Evolutionary conservation across 2,113 vertebrate species (phyloP).

Genomic region (Columba livia): DNA sequence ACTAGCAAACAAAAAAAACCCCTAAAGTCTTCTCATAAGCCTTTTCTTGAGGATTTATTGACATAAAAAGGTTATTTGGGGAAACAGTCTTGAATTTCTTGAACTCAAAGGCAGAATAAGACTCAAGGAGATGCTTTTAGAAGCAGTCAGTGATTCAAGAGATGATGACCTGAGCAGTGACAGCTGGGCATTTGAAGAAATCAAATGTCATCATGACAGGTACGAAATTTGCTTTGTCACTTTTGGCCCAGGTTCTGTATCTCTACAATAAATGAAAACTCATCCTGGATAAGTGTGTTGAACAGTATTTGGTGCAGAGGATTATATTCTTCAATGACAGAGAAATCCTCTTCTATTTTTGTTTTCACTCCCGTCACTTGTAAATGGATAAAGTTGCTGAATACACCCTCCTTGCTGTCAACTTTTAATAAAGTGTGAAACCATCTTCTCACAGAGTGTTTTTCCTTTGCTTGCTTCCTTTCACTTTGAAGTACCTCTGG

Average conservation of each 20-base stretch:
- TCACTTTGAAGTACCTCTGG: conserved; percentile 21
- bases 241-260: not conserved
- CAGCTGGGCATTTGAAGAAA: not conserved
- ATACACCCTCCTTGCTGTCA: not conserved
- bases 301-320: not conserved
- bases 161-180: not conserved
- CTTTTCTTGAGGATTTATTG: not conserved
- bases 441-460: not conserved
- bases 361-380: not conserved
- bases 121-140: not conserved
- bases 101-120: not conserved
- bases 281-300: not conserved
- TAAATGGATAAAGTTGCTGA: not conserved
- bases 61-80: not conserved
- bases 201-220: not conserved
- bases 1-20: rapidly evolving
- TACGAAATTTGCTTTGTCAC: not conserved
- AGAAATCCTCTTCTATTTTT: not conserved
- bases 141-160: not conserved
- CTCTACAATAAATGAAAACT: not conserved
- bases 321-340: not conserved
- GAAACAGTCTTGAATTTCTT: not conserved
- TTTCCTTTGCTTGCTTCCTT: not conserved
- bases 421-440: conserved; percentile 13
- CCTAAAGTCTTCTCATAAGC: not conserved